A percentile compares a stretch with the other conserved stretches of the same genome.
Conservation (phyloP, 1,140 invertebrate genomes). For the Apis mellifera region DNA sequence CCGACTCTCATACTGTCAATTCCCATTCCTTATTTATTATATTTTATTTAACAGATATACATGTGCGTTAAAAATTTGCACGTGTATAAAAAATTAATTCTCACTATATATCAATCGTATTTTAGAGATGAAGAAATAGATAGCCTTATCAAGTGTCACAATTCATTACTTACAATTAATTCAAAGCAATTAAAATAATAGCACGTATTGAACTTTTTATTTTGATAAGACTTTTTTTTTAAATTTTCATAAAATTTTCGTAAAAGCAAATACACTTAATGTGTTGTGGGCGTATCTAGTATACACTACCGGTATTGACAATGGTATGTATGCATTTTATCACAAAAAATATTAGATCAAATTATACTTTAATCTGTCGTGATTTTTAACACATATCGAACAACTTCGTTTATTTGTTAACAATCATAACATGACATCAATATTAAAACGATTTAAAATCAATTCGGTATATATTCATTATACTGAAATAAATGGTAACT, state of each 20-base stretch:
- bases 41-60: conserved; percentile 24
- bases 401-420: background rate
- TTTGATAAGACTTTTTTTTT: background rate
- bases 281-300: conserved; percentile 41
- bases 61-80: conserved; percentile 26
- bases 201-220: background rate
- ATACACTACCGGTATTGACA: conserved; percentile 33
- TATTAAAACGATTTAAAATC: conserved; percentile 21
- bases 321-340: conserved; percentile 18
- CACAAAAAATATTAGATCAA: background rate
- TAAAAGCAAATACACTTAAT: conserved; percentile 1
- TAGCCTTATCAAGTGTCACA: conserved; percentile 16
- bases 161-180: conserved; percentile 15
- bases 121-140: background rate
- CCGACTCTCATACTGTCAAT: conserved; percentile 81
- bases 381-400: background rate
- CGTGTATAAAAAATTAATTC: conserved; percentile 23
- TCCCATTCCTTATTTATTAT: conserved; percentile 74
- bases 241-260: background rate
- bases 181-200: background rate
- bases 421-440: background rate
- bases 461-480: conserved; percentile 19
- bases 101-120: conserved; percentile 21
- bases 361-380: background rate
- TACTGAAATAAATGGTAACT: conserved; percentile 24